A percentile compares a stretch with the other conserved stretches of the same genome.
Conservation (phyloP, 2,797 vertebrate species). For the Sciaenops ocellatus region DNA sequence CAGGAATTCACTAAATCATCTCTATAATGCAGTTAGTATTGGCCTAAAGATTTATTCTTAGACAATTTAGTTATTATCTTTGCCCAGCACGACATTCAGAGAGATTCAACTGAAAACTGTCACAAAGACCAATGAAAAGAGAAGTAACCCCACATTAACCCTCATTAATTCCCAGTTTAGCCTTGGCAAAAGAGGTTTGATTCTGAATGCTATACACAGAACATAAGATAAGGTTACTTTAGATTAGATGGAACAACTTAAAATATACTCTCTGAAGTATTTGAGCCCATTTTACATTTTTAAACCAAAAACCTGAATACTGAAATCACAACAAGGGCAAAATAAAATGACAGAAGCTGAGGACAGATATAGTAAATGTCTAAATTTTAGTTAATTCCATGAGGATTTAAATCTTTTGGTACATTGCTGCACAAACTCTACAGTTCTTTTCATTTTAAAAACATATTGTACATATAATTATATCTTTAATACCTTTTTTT, state of each 20-base stretch:
- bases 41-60: background rate
- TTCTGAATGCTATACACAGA: background rate
- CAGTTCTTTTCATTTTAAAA: too few species aligned
- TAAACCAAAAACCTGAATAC: slow-evolving; percentile 2
- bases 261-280: background rate
- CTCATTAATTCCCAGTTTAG: slow-evolving; percentile 27
- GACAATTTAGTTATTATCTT: slow-evolving; percentile 5
- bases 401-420: background rate
- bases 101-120: slow-evolving; percentile 16
- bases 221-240: background rate
- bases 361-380: background rate
- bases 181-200: slow-evolving; percentile 11
- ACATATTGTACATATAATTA: too few species aligned
- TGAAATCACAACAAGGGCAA: background rate
- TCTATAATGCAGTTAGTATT: background rate
- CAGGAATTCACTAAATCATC: slow-evolving; percentile 1
- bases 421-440: too few species aligned
- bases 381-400: background rate
- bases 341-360: background rate
- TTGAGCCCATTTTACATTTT: background rate
- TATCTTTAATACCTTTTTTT: too few species aligned
- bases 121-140: background rate
- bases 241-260: background rate
- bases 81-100: background rate
- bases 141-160: slow-evolving; percentile 9